Evolutionary conservation across 2,113 vertebrate species (phyloP).

Genomic region (Paramisgurnus dabryanus): DNA sequence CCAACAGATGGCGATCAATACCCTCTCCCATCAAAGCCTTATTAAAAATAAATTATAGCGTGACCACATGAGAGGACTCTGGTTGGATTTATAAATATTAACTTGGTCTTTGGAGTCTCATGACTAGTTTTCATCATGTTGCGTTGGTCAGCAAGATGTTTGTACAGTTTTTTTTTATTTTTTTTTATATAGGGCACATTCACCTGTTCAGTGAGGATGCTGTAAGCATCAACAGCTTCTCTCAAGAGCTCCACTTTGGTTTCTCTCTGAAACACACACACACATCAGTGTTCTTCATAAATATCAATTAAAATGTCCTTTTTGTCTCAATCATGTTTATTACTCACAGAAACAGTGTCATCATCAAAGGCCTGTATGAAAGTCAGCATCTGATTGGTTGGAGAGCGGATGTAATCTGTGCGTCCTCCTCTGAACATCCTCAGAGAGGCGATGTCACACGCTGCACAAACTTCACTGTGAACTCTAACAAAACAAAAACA

Average conservation of each 20-base stretch:
- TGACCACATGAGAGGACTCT: too few species aligned
- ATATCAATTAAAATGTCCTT: neutral
- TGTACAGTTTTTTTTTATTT: too few species aligned
- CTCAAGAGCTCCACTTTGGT: slow-evolving; percentile 74
- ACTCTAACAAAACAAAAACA: slow-evolving; percentile 64
- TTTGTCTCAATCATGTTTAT: too few species aligned
- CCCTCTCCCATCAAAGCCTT: slow-evolving; percentile 77
- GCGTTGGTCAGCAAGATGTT: too few species aligned
- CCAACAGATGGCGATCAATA: slow-evolving; percentile 80
- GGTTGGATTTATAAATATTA: too few species aligned
- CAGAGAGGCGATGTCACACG: slow-evolving; percentile 78
- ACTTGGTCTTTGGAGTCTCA: too few species aligned
- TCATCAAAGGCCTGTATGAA: slow-evolving; percentile 75
- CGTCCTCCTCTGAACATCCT: slow-evolving; percentile 79
- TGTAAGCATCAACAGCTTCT: slow-evolving; percentile 72
- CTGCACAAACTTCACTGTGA: slow-evolving; percentile 73
- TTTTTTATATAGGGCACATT: neutral
- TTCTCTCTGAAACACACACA: slow-evolving; percentile 67
- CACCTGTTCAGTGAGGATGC: slow-evolving; percentile 74
- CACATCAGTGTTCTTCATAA: neutral
- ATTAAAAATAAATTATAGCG: neutral
- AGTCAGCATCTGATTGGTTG: slow-evolving; percentile 72
- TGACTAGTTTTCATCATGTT: too few species aligned
- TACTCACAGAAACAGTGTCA: slow-evolving; percentile 67
- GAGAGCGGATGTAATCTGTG: slow-evolving; percentile 79